Evolutionary conservation across 1,140 invertebrate genomes (phyloP).

Genomic region (Zelostemma sp.): DNA sequence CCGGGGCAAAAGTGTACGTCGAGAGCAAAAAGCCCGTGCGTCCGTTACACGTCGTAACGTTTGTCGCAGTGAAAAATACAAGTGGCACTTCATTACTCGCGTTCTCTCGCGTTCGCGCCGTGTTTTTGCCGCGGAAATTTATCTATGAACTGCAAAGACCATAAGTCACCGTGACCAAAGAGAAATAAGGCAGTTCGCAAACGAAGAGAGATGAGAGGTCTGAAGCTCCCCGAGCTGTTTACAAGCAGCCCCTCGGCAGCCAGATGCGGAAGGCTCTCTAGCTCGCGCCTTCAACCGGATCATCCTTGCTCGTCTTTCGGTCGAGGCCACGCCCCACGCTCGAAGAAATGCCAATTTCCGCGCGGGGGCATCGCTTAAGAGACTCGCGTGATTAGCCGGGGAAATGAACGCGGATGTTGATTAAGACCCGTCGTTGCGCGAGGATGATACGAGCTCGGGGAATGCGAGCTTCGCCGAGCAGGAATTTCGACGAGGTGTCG

Average conservation of each 20-base stretch:
- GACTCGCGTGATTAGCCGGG: background rate
- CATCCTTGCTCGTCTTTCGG: too few relatives aligned
- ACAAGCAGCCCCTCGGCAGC: background rate
- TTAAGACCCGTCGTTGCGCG: background rate
- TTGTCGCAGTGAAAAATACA: conserved; percentile 20
- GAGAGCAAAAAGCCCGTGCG: conserved; percentile 9
- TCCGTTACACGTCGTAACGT: conserved; percentile 1
- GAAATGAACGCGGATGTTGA: background rate
- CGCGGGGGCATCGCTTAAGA: background rate
- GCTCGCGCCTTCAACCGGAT: too few relatives aligned
- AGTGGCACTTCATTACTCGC: conserved; percentile 20
- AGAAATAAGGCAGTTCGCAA: conserved; percentile 25
- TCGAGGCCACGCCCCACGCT: too few relatives aligned
- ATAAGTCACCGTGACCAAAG: conserved; percentile 35
- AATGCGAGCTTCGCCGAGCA: too few relatives aligned
- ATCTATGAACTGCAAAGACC: conserved; percentile 18
- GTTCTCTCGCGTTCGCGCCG: conserved; percentile 6
- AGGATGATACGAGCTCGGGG: too few relatives aligned
- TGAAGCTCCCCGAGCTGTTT: conserved; percentile 16
- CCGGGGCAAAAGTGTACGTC: conserved; percentile 4
- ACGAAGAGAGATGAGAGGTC: conserved; percentile 11
- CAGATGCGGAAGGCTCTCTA: background rate
- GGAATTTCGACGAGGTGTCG: too few relatives aligned
- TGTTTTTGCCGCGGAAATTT: conserved; percentile 18
- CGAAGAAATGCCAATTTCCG: background rate